Percentiles rank a stretch among this genome's conserved stretches.
phyloP scores from a whole-genome alignment of 2,888 invertebrate genomes.

The Lagria hirta region DNA sequence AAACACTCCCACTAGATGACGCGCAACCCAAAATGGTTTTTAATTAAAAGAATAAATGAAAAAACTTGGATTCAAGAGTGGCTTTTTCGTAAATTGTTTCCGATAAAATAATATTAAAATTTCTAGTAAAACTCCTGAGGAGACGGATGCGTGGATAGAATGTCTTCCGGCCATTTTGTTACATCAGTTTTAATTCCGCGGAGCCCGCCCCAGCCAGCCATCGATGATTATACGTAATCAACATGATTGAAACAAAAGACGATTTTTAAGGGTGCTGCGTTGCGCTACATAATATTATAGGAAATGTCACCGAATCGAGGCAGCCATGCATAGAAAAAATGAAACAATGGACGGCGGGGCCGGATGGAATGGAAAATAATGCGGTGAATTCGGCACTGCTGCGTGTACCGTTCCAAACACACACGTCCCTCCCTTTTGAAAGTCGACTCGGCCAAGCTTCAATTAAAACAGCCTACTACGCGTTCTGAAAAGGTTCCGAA shows the following conservation, averaged over 20 bases:
- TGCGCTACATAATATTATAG: conserved; percentile 9
- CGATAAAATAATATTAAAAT: too few relatives aligned
- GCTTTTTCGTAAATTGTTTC: too few relatives aligned
- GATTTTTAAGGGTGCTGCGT: neutral
- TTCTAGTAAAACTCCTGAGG: too few relatives aligned
- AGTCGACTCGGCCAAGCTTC: conserved; percentile 52
- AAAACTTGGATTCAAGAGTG: too few relatives aligned
- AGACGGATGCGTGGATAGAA: too few relatives aligned
- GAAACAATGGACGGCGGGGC: conserved; percentile 27
- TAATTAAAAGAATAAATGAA: too few relatives aligned
- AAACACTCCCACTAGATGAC: too few relatives aligned
- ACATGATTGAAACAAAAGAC: neutral
- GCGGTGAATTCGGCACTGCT: conserved; percentile 28
- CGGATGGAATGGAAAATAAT: conserved; percentile 17
- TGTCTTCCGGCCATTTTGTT: conserved; percentile 11
- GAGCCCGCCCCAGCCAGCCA: neutral
- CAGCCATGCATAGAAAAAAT: conserved; percentile 30
- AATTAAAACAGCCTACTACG: conserved; percentile 52
- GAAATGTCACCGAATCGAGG: too few relatives aligned
- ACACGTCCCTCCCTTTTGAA: conserved; percentile 41
- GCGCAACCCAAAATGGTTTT: too few relatives aligned
- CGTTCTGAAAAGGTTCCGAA: conserved; percentile 48
- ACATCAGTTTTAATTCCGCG: conserved; percentile 3
- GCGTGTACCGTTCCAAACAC: conserved; percentile 23
- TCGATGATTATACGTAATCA: too few relatives aligned